A percentile compares a stretch with the other conserved stretches of the same genome.
Evolutionary conservation across 2,797 vertebrate species (phyloP).

Genomic region (Astyanax mexicanus): DNA sequence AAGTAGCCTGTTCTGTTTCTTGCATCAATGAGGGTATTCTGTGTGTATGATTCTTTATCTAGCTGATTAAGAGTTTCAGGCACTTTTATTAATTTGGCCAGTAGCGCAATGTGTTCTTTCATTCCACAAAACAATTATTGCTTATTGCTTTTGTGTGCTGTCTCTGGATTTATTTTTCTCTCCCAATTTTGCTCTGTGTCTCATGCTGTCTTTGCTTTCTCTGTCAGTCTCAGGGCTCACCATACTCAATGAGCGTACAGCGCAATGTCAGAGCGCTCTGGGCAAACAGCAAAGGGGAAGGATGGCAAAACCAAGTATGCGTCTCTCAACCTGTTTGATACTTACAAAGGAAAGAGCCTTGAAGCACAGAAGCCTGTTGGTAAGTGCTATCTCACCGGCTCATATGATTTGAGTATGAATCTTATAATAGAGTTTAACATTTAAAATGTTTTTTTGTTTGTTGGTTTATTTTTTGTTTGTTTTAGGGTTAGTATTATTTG

Average conservation of each 20-base stretch:
- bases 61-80: neutral
- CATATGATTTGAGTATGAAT: too few species aligned
- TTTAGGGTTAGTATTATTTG: too few species aligned
- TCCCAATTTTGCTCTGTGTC: constrained; percentile 30
- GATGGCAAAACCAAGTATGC: constrained; percentile 98
- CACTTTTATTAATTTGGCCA: neutral
- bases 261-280: constrained; percentile 99
- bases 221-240: constrained; percentile 89
- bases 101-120: neutral
- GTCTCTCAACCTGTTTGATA: constrained; percentile 99
- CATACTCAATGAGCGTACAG: constrained; percentile 99
- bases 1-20: neutral
- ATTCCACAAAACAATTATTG: neutral
- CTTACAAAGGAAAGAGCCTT: constrained; percentile 98
- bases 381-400: constrained; percentile 70
- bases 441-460: too few species aligned
- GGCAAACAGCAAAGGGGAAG: constrained; percentile 99
- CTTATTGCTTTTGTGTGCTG: neutral
- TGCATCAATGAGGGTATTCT: neutral
- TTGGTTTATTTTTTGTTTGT: too few species aligned
- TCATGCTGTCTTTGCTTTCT: constrained; percentile 6
- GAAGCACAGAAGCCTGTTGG: constrained; percentile 97
- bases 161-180: neutral
- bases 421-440: too few species aligned
- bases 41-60: neutral